Conservation (phyloP, 1,140 invertebrate species). For the Ridgeia piscesae region DNA sequence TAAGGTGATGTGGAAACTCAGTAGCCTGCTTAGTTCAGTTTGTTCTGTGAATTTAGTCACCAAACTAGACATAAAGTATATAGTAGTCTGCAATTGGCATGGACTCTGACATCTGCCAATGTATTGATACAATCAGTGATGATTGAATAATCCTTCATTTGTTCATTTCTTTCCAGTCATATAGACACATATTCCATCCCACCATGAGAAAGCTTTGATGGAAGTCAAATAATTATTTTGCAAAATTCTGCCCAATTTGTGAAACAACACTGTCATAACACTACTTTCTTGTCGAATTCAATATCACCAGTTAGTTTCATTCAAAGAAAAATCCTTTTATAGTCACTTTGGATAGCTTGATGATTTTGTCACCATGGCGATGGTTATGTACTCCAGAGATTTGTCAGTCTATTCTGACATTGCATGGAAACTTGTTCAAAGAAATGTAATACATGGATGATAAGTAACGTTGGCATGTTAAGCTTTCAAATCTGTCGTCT, state of each 20-base stretch:
- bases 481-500: background rate
- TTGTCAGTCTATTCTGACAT: background rate
- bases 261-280: background rate
- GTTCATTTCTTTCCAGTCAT: no score
- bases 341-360: background rate
- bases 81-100: background rate
- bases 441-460: background rate
- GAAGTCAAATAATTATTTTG: no score
- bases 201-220: no score
- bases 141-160: background rate
- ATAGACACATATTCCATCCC: no score
- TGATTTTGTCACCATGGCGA: background rate
- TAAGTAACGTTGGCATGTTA: background rate
- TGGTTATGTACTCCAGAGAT: background rate
- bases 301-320: background rate
- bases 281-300: background rate
- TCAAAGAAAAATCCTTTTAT: background rate
- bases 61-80: background rate
- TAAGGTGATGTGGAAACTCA: background rate
- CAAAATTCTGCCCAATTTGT: no score
- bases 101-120: background rate
- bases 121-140: background rate
- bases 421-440: background rate
- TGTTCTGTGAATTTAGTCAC: background rate
- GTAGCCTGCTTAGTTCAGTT: background rate